Base-by-base conservation (phyloP, 2,113 vertebrate species). In the Sturnira hondurensis region DNA sequence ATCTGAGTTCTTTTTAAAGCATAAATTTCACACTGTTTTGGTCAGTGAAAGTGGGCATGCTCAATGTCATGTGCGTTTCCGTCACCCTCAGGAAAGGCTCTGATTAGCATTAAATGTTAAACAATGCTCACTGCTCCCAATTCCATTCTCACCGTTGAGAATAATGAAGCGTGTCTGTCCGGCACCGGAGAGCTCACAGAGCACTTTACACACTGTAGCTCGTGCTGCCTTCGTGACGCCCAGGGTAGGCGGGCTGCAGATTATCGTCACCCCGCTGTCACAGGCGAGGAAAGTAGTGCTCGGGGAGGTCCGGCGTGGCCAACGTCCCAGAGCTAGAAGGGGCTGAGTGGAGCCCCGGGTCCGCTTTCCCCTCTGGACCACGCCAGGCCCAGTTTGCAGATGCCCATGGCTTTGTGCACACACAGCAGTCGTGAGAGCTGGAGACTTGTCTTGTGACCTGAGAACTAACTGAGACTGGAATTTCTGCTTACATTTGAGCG, bases 341-440 rank as follows among this genome's bases (percentile, higher is more conserved):
- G 17, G 68, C 41, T 13, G 65, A 61, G 6, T 5, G 36, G 67
- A 67, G 78, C 7, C 28, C 54, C 26, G 31, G 1, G 12, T 31
- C 19, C 54, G n/a, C 56, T 67, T n/a, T n/a, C 41, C 28, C 16
- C 12, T 1, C 43, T 2, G 0, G 0, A 2, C 28, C n/a, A 4
- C 4, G 0, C 33, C 13, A 7, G 22, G 65, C 22, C 82, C 3
- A 1, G 31, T 22, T 19, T 14, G 58, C 26, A 31, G 58, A 3
- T 31, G 10, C 20, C 24, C 17, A 0, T 17, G 7, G 19, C 31
- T 45, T 52, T 9, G 10, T 12, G 13, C 74, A 14, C 56, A 28
- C 24, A 13, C 16, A 31, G 4, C n/a, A 33, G 45, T 36, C 33
- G 5, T 45, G 36, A 28, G 50, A 24, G 1, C 2, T 0, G 28